Evolutionary conservation across 2,888 invertebrate genomes (phyloP).

Genomic region (Cantharis rustica): DNA sequence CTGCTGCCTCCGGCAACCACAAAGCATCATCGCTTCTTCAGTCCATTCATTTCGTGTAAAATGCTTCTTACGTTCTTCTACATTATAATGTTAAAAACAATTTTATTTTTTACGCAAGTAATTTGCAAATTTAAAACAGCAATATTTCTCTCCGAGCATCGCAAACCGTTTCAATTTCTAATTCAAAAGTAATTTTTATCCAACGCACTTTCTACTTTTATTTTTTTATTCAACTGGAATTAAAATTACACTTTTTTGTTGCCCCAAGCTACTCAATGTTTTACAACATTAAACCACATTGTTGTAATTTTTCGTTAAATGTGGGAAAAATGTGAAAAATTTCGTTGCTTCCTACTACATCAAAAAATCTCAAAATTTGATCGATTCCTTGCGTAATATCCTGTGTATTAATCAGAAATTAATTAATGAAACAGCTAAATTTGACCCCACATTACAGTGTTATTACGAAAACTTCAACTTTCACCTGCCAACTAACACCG

Average conservation of each 20-base stretch:
- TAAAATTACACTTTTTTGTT: not conserved
- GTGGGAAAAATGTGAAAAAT: not conserved
- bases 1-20: conserved; percentile 45
- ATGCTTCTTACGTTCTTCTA: conserved; percentile 3
- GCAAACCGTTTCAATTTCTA: not conserved
- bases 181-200: not conserved
- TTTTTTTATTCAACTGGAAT: not conserved
- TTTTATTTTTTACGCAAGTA: not conserved
- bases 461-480: not conserved
- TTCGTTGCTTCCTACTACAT: not conserved
- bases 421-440: not conserved
- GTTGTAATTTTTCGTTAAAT: not conserved
- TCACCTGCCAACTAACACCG: not conserved
- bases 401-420: not conserved
- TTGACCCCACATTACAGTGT: not conserved
- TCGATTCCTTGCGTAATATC: not conserved
- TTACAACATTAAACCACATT: not conserved
- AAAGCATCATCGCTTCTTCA: conserved; percentile 22
- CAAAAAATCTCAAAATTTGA: not conserved
- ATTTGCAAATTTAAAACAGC: not conserved
- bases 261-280: not conserved
- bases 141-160: not conserved
- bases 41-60: conserved; percentile 2
- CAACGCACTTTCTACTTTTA: not conserved
- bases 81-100: not conserved